Evolutionary conservation across 1,140 invertebrate genomes (phyloP), one percentile per base, ranked within the genome.

Genomic region (Leptinotarsa undecemlineata): DNA sequence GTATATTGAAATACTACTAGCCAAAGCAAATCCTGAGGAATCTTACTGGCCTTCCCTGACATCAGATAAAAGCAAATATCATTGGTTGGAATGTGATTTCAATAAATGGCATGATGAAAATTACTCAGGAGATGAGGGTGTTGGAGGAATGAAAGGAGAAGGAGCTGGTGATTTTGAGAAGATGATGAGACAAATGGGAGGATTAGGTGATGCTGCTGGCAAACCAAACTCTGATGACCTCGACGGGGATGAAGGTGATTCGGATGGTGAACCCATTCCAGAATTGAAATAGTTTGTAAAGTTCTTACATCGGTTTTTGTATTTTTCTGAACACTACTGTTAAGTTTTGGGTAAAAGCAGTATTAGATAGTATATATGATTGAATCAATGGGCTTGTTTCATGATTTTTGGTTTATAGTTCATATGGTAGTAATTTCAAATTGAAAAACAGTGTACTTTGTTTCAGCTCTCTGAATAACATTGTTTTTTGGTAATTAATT

Each of bases 81-180:
- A 98, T 84, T 99, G 97, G 96, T 88, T 99, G 71, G 80, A 75
- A n/a, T n/a, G n/a, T n/a, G n/a, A n/a, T n/a, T n/a, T n/a, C n/a
- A n/a, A n/a, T n/a, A n/a, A n/a, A n/a, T n/a, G n/a, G n/a, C n/a
- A n/a, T n/a, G n/a, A n/a, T n/a, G n/a, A n/a, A n/a, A n/a, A n/a
- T n/a, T n/a, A n/a, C n/a, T n/a, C n/a, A n/a, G n/a, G n/a, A n/a
- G n/a, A n/a, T n/a, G n/a, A n/a, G n/a, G n/a, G n/a, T n/a, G n/a
- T n/a, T n/a, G n/a, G n/a, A n/a, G n/a, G n/a, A n/a, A n/a, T n/a
- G n/a, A n/a, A n/a, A n/a, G n/a, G n/a, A n/a, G n/a, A n/a, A n/a
- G n/a, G n/a, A n/a, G n/a, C n/a, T n/a, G n/a, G n/a, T n/a, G n/a
- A n/a, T n/a, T n/a, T n/a, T n/a, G n/a, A n/a, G n/a, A n/a, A n/a